Evolutionary conservation across 2,797 vertebrate species (phyloP).

Genomic region (Taeniopygia guttata): DNA sequence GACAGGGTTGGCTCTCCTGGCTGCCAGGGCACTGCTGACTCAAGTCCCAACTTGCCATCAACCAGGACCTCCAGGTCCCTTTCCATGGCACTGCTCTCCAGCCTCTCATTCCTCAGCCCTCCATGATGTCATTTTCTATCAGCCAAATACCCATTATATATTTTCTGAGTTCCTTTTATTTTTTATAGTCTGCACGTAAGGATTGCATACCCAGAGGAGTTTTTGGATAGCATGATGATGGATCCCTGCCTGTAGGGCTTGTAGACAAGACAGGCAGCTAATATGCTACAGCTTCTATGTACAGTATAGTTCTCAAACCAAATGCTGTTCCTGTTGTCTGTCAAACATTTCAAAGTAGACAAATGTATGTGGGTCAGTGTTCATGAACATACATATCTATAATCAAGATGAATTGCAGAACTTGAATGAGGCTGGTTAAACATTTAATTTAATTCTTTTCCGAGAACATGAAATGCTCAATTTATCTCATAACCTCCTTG

Average conservation of each 20-base stretch:
- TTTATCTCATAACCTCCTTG: constrained; percentile 58
- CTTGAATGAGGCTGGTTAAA: constrained; percentile 11
- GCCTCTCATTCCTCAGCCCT: not conserved
- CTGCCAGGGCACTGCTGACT: not conserved
- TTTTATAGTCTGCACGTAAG: not conserved
- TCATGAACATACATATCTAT: not conserved
- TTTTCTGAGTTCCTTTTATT: not conserved
- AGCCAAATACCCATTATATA: not conserved
- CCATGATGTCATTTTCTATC: not conserved
- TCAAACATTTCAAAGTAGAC: not conserved
- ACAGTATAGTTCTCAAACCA: not conserved
- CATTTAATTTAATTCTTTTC: constrained; percentile 42
- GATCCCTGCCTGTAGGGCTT: not conserved
- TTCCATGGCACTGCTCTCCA: accelerated
- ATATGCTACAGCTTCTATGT: not conserved
- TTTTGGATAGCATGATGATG: not conserved
- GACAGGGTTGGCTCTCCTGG: not conserved
- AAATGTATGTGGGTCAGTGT: not conserved
- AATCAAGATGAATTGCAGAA: constrained; percentile 42
- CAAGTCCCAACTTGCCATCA: accelerated
- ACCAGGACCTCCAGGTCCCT: not conserved
- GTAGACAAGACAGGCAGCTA: not conserved
- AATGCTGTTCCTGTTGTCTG: not conserved
- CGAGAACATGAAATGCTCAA: constrained; percentile 25
- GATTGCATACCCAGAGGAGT: not conserved